A percentile compares a stretch with the other conserved stretches of the same genome.
Conservation (phyloP, 2,797 vertebrate genomes). For the Bufotes viridis region DNA sequence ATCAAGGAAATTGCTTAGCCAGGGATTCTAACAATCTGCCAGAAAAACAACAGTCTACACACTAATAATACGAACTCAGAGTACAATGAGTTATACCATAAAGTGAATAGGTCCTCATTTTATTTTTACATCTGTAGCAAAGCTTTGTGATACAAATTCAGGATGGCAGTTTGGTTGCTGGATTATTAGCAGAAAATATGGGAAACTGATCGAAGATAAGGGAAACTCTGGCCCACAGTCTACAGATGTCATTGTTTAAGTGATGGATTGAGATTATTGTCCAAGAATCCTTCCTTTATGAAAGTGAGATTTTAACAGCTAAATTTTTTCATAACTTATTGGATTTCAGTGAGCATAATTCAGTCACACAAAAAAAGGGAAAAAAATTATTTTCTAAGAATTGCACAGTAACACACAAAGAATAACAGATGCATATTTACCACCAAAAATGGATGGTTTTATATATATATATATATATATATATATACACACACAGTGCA, state of each 20-base stretch:
- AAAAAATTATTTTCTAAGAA: not conserved
- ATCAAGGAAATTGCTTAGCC: not conserved
- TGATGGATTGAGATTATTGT: not conserved
- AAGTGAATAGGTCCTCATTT: not conserved
- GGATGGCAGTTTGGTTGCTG: constrained; percentile 34
- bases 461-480: not conserved
- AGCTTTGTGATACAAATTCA: constrained; percentile 18
- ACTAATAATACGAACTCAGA: not conserved
- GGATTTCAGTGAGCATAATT: constrained; percentile 13
- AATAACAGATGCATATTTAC: not conserved
- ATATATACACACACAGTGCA: too few species aligned
- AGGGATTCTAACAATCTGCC: not conserved
- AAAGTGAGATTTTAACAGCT: constrained; percentile 25
- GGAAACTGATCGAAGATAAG: constrained; percentile 45
- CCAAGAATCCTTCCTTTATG: constrained; percentile 25
- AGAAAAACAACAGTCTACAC: not conserved
- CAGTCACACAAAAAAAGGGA: not conserved
- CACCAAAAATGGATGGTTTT: not conserved
- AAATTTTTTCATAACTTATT: constrained; percentile 14
- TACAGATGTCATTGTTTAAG: constrained; percentile 43
- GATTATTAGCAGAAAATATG: constrained; percentile 25
- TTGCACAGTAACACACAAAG: not conserved
- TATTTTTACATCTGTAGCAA: not conserved
- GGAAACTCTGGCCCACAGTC: constrained; percentile 17
- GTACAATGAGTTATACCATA: not conserved